phyloP scores from a whole-genome alignment of 2,888 invertebrate genomes.

The Tolmerus cingulatus region DNA sequence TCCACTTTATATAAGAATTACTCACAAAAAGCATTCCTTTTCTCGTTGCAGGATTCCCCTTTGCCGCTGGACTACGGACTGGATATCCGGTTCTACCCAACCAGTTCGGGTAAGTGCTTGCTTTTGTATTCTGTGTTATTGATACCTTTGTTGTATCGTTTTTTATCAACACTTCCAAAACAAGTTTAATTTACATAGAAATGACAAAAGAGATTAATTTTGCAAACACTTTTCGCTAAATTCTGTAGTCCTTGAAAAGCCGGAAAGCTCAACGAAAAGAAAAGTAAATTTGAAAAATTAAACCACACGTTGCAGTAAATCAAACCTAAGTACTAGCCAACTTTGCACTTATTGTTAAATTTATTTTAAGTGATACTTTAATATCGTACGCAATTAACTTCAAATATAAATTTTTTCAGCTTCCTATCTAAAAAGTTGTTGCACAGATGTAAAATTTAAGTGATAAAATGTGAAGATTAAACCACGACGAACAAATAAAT shows the following conservation, averaged over 20 bases:
- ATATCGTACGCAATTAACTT: neutral
- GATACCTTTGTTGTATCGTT: constrained; percentile 33
- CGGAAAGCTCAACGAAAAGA: neutral
- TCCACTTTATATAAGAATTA: constrained; percentile 15
- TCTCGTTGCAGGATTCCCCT: constrained; percentile 71
- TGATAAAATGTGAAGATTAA: too few species aligned
- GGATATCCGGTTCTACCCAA: constrained; percentile 82
- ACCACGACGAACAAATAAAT: too few species aligned
- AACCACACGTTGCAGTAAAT: neutral
- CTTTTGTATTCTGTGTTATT: constrained; percentile 23
- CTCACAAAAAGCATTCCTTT: constrained; percentile 30
- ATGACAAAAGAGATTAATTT: constrained; percentile 15
- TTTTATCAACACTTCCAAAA: constrained; percentile 32
- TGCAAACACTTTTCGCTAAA: neutral
- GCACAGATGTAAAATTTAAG: too few species aligned
- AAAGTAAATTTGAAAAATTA: neutral
- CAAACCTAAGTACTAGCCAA: neutral
- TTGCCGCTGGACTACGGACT: constrained; percentile 76
- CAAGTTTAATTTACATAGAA: constrained; percentile 29
- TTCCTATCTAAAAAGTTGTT: too few species aligned
- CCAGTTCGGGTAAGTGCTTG: constrained; percentile 82
- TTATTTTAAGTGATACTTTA: neutral
- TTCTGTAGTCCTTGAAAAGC: neutral
- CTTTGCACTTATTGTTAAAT: neutral
- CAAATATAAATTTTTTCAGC: too few species aligned